Conservation (phyloP, 2,797 vertebrate species). For the Balearica regulorum region DNA sequence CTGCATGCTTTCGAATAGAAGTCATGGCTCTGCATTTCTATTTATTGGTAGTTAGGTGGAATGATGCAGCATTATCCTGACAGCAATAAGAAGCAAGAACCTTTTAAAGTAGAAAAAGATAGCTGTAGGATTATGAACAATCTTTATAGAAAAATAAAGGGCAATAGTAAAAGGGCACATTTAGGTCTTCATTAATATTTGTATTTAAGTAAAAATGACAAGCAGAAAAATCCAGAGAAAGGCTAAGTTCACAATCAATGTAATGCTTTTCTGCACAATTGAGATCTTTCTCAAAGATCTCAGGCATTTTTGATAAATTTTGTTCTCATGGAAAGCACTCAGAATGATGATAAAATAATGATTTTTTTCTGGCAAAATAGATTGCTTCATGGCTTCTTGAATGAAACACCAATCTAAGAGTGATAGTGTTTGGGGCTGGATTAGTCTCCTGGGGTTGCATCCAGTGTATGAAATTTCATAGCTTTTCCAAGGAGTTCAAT, state of each 20-base stretch:
- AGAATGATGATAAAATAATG: conserved; percentile 30
- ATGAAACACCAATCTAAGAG: conserved; percentile 60
- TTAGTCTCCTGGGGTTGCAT: conserved; percentile 42
- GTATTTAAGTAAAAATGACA: conserved; percentile 49
- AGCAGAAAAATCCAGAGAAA: conserved; percentile 9
- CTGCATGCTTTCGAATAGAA: conserved; percentile 31
- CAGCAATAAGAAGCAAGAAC: conserved; percentile 29
- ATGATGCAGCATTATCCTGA: conserved; percentile 55
- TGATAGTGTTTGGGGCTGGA: conserved; percentile 28
- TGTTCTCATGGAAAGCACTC: conserved; percentile 9
- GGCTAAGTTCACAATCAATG: conserved; percentile 1
- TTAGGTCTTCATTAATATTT: conserved; percentile 52
- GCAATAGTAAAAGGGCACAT: neutral
- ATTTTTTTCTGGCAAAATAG: conserved; percentile 23
- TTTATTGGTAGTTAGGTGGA: conserved; percentile 47
- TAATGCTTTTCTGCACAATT: neutral
- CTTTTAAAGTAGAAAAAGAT: conserved; percentile 18
- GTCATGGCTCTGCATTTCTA: conserved; percentile 44
- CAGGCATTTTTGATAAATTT: conserved; percentile 25
- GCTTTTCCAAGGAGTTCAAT: conserved; percentile 33
- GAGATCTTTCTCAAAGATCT: conserved; percentile 27
- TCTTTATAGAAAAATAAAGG: conserved; percentile 39
- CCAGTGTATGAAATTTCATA: conserved; percentile 58
- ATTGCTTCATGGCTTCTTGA: conserved; percentile 62
- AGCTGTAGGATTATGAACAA: conserved; percentile 22